These are phyloP conservation scores for Chaetodon trifascialis DNA, from an alignment of 2,113 vertebrate species.

Conservation along the genomic window DNA sequence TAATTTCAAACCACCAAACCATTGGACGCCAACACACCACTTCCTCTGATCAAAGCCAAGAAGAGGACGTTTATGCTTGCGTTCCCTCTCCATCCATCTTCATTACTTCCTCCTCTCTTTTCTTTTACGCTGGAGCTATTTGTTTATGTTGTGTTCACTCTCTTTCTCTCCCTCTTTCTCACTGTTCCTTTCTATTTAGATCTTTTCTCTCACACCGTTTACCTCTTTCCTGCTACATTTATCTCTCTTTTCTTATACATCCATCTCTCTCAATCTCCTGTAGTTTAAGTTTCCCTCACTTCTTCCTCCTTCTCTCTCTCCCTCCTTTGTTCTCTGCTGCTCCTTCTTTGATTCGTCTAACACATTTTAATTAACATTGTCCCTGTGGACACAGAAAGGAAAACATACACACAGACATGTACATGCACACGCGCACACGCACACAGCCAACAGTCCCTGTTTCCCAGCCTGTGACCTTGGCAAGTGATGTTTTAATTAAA, in stretches of 20 bases:
- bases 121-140: neutral
- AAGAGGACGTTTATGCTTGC: conserved; percentile 30
- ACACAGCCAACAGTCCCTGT: conserved; percentile 17
- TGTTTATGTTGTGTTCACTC: conserved; percentile 12
- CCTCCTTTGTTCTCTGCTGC: conserved; percentile 49
- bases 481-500: conserved; percentile 74
- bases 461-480: conserved; percentile 66
- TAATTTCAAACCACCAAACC: conserved; percentile 62
- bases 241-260: neutral
- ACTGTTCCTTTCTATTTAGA: neutral
- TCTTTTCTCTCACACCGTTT: neutral
- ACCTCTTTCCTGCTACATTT: neutral
- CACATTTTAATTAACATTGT: conserved; percentile 79
- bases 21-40: conserved; percentile 37
- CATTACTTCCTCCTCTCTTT: conserved; percentile 39
- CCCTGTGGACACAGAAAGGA: conserved; percentile 36
- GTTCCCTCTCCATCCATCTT: conserved; percentile 48
- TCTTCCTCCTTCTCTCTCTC: conserved; percentile 3
- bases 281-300: neutral
- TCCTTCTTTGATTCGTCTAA: conserved; percentile 54
- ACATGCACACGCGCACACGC: conserved; percentile 3
- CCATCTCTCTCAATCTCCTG: conserved; percentile 1
- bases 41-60: conserved; percentile 51
- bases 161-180: neutral
- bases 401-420: conserved; percentile 49